Conservation (phyloP, 1,140 invertebrate species). For the Aphaenogaster ashmeadi region DNA sequence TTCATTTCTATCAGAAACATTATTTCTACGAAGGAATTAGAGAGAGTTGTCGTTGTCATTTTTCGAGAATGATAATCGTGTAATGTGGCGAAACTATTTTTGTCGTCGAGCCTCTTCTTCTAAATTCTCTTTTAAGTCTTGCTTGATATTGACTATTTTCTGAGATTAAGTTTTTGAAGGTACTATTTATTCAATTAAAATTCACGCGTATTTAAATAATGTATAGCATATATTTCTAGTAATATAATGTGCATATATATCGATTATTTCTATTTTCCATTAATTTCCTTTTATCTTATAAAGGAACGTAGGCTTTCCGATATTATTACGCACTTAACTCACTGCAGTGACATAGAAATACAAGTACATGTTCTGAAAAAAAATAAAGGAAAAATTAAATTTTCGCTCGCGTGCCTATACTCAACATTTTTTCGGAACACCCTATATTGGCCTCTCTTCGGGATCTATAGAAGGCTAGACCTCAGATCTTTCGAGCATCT, state of each 20-base stretch:
- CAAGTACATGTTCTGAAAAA: neutral
- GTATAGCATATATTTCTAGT: neutral
- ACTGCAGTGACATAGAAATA: neutral
- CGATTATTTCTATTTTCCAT: neutral
- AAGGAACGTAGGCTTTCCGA: neutral
- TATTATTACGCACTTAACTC: neutral
- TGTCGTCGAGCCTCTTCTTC: neutral
- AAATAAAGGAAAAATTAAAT: neutral
- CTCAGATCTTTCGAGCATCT: neutral
- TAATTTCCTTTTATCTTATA: neutral
- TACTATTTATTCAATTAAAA: neutral
- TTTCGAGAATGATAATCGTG: neutral
- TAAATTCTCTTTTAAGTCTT: neutral
- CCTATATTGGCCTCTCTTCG: neutral
- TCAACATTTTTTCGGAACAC: neutral
- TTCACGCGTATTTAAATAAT: neutral
- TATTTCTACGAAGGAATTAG: neutral
- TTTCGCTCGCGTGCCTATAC: neutral
- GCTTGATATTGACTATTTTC: neutral
- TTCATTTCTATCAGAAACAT: neutral
- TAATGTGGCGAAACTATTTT: neutral
- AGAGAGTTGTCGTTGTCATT: neutral
- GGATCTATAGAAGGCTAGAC: constrained; percentile 2
- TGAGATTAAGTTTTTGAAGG: neutral
- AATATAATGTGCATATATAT: neutral